A percentile compares a stretch with the other conserved stretches of the same genome.
phyloP scores from a whole-genome alignment of 2,888 invertebrate genomes.

The Patella pellucida region DNA sequence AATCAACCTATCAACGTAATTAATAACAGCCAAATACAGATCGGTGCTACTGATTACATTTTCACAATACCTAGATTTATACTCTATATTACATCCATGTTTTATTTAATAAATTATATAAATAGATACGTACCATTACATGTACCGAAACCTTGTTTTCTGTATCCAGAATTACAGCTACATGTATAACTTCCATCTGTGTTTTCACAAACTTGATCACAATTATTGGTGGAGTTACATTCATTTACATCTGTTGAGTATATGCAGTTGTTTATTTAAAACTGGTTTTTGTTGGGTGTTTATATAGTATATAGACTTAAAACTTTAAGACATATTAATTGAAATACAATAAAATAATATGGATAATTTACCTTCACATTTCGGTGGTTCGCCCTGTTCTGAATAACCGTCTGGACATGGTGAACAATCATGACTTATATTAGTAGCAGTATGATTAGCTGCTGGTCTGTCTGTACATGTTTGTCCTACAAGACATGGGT shows the following conservation, averaged over 20 bases:
- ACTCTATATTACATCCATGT: too few species aligned
- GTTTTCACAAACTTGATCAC: background rate
- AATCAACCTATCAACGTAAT: too few species aligned
- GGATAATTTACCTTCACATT: slow-evolving; percentile 18
- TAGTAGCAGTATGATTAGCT: slow-evolving; percentile 15
- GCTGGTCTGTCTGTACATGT: slow-evolving; percentile 35
- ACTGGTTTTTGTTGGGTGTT: too few species aligned
- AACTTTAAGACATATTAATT: too few species aligned
- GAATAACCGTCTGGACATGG: slow-evolving; percentile 23
- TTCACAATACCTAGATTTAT: too few species aligned
- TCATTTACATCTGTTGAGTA: background rate
- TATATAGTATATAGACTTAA: too few species aligned
- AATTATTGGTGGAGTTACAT: background rate
- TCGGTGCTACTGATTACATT: too few species aligned
- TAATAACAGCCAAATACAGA: too few species aligned
- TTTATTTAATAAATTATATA: too few species aligned
- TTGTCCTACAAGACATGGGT: slow-evolving; percentile 32
- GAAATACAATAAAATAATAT: background rate
- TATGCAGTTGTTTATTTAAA: too few species aligned
- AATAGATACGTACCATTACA: background rate
- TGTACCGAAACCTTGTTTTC: background rate
- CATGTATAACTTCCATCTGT: background rate
- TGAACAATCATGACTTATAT: slow-evolving; percentile 22
- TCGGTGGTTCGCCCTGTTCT: slow-evolving; percentile 8
- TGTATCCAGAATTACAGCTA: background rate